phyloP scores from a whole-genome alignment of 30 jellyfish, hydroid and myxozoan species.

The Aurelia sp. region DNA sequence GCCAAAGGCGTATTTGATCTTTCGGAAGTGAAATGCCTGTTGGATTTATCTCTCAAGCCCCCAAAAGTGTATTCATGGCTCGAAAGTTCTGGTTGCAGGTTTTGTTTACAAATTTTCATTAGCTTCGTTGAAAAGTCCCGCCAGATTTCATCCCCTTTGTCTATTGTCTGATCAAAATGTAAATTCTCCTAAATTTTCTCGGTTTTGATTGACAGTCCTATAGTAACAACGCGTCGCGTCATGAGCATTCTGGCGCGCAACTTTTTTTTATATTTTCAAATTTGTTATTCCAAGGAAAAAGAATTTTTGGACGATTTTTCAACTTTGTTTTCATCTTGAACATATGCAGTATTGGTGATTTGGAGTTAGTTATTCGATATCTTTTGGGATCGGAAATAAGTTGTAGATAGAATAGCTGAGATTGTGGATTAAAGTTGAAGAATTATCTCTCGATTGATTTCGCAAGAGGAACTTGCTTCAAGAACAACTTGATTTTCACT shows the following conservation, averaged over 20 bases:
- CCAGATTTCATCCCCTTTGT: slow-evolving; percentile 76
- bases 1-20: no score
- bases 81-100: no score
- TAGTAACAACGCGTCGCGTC: slow-evolving; percentile 99
- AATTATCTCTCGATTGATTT: not conserved
- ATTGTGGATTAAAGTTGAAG: not conserved
- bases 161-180: slow-evolving; percentile 72
- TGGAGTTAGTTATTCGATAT: not conserved
- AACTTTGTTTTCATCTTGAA: slow-evolving; percentile 56
- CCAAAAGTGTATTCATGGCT: no score
- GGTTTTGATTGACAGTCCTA: slow-evolving; percentile 87
- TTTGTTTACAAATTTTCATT: slow-evolving; percentile 68
- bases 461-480: not conserved
- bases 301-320: slow-evolving; percentile 42
- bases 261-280: slow-evolving; percentile 76
- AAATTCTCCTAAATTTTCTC: slow-evolving; percentile 79
- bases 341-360: slow-evolving; percentile 23
- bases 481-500: not conserved
- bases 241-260: slow-evolving; percentile 91
- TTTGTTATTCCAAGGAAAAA: slow-evolving; percentile 67
- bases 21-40: no score
- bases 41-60: no score
- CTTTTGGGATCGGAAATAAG: not conserved
- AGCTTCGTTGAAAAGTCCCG: slow-evolving; percentile 78
- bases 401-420: slow-evolving; percentile 1